phyloP scores from a whole-genome alignment of 2,113 vertebrate species.

The Ciconia stormi region DNA sequence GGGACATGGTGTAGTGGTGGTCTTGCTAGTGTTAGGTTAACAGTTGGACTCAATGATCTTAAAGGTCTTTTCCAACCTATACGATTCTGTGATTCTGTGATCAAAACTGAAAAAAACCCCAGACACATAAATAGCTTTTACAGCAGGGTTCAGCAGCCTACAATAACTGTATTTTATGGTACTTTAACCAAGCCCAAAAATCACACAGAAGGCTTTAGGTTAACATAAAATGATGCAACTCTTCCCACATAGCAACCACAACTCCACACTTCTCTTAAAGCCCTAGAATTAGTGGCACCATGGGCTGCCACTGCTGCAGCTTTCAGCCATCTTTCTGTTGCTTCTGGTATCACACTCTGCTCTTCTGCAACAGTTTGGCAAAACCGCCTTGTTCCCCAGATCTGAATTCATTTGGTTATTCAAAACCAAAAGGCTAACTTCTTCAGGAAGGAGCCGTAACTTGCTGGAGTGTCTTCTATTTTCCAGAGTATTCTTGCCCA shows the following conservation, averaged over 20 bases:
- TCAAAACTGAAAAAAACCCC: neutral
- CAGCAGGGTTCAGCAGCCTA: neutral
- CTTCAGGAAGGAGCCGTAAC: neutral
- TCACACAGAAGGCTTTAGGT: neutral
- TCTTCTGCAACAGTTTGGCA: neutral
- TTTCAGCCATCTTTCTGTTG: neutral
- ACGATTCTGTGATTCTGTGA: no score
- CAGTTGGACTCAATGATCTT: no score
- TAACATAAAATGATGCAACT: neutral
- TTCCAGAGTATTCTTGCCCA: neutral
- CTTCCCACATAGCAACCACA: neutral
- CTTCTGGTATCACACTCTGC: neutral
- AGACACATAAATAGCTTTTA: neutral
- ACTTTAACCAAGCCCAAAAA: neutral
- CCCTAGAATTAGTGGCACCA: neutral
- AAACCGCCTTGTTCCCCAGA: neutral
- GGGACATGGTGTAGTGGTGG: no score
- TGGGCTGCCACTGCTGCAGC: neutral
- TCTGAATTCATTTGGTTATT: neutral
- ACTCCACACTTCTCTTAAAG: neutral
- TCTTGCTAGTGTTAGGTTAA: no score
- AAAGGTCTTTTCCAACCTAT: no score
- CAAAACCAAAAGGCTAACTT: neutral
- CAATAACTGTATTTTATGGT: neutral
- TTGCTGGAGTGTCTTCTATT: neutral